Conservation (phyloP, 2,797 vertebrate genomes). For the Danio albolineatus region DNA sequence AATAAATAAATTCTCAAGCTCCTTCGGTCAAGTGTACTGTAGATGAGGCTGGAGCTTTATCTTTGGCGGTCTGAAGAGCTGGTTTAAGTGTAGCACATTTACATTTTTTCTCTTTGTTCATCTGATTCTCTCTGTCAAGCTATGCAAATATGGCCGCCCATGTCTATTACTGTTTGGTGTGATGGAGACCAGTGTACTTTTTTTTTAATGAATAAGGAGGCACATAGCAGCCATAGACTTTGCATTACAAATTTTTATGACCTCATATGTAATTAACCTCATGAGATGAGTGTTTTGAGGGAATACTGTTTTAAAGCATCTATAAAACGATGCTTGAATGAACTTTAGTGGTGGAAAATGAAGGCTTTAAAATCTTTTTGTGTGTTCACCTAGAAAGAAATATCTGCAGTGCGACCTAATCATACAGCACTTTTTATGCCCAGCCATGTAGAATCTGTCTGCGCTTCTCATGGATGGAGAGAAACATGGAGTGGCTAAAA, state of each 20-base stretch:
- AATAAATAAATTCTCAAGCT: slow-evolving; percentile 83
- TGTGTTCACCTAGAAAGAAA: slow-evolving; percentile 67
- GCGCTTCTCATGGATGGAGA: background rate
- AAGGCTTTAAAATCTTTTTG: background rate
- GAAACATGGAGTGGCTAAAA: background rate
- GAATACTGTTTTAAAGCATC: background rate
- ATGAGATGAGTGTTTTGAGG: background rate
- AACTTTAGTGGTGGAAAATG: background rate
- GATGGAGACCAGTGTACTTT: slow-evolving; percentile 57
- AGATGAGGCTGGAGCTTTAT: slow-evolving; percentile 75
- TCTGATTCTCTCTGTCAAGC: slow-evolving; percentile 68
- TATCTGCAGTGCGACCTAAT: slow-evolving; percentile 15
- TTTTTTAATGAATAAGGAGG: slow-evolving; percentile 43
- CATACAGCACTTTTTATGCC: background rate
- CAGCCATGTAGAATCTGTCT: background rate
- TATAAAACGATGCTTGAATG: background rate
- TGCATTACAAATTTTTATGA: slow-evolving; percentile 20
- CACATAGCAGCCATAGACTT: slow-evolving; percentile 49
- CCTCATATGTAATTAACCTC: background rate
- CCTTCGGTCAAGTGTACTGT: slow-evolving; percentile 65
- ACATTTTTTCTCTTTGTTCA: slow-evolving; percentile 68
- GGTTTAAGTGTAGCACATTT: slow-evolving; percentile 72
- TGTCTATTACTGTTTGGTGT: slow-evolving; percentile 67
- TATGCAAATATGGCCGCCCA: slow-evolving; percentile 66
- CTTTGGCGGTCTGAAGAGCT: slow-evolving; percentile 67